Conservation (phyloP, 2,888 invertebrate genomes). For the Acrobasis consociella region DNA sequence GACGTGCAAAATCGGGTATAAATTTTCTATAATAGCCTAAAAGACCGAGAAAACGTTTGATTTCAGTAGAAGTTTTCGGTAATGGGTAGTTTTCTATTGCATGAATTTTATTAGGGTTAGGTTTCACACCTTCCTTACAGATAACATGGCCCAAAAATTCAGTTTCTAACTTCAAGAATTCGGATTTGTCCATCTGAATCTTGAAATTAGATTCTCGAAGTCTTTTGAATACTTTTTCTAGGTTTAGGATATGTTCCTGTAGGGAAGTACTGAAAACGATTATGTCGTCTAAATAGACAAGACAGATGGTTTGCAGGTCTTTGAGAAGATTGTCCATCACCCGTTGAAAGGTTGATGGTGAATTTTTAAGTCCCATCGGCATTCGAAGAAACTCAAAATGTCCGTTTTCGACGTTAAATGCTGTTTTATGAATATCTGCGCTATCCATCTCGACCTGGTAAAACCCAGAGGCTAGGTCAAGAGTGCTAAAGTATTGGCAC, state of each 20-base stretch:
- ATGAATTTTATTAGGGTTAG: slow-evolving; percentile 27
- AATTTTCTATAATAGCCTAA: slow-evolving; percentile 5
- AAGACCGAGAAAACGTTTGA: slow-evolving; percentile 4
- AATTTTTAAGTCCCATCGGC: slow-evolving; percentile 27
- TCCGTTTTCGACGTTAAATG: slow-evolving; percentile 25
- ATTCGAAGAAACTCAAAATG: slow-evolving; percentile 26
- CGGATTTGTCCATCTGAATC: slow-evolving; percentile 25
- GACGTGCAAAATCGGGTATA: slow-evolving; percentile 27
- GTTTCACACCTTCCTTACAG: slow-evolving; percentile 27
- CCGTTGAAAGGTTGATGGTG: slow-evolving; percentile 22
- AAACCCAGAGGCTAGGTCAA: slow-evolving; percentile 27
- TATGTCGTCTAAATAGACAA: slow-evolving; percentile 21
- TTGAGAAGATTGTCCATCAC: slow-evolving; percentile 12
- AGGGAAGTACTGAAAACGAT: slow-evolving; percentile 11
- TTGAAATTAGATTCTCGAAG: slow-evolving; percentile 33
- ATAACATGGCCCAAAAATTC: slow-evolving; percentile 27
- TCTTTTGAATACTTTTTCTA: slow-evolving; percentile 32
- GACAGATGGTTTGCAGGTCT: slow-evolving; percentile 17
- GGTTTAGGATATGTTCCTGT: slow-evolving; percentile 21
- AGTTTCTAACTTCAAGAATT: slow-evolving; percentile 28
- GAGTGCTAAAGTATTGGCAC: slow-evolving; percentile 33
- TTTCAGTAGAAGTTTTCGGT: slow-evolving; percentile 6
- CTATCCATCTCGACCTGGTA: slow-evolving; percentile 23
- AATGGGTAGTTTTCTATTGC: neutral
- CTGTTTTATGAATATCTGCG: slow-evolving; percentile 26